These are phyloP conservation scores for Lissocephala sabroskyi DNA, from an alignment of 2,888 invertebrate genomes.

Conservation along the genomic window DNA sequence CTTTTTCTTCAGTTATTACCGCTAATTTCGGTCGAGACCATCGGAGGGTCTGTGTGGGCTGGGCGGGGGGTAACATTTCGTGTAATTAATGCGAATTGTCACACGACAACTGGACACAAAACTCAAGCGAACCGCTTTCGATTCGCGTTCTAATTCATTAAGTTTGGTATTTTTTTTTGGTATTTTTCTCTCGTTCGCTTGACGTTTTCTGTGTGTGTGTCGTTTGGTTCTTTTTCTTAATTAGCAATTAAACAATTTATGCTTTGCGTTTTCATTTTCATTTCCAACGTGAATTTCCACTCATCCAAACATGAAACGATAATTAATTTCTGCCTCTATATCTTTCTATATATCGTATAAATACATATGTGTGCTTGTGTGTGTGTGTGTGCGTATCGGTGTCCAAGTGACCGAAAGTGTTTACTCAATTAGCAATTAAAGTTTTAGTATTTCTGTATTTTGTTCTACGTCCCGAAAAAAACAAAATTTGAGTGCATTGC, in stretches of 20 bases:
- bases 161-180: constrained; percentile 16
- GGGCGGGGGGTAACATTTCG: too few relatives aligned
- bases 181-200: too few relatives aligned
- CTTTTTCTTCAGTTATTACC: constrained; percentile 1
- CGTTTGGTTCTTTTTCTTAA: constrained; percentile 55
- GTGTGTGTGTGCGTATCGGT: too few relatives aligned
- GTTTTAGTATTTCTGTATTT: constrained; percentile 14
- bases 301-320: constrained; percentile 51
- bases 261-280: constrained; percentile 46
- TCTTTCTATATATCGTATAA: constrained; percentile 7
- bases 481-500: constrained; percentile 1
- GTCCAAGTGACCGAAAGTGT: constrained; percentile 24
- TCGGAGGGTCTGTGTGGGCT: constrained; percentile 45
- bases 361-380: too few relatives aligned
- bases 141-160: constrained; percentile 55
- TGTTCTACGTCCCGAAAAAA: not conserved
- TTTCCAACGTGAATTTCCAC: constrained; percentile 7
- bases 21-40: too few relatives aligned
- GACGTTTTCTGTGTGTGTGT: too few relatives aligned
- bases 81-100: constrained; percentile 66
- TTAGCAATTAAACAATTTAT: constrained; percentile 66
- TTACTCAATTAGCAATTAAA: constrained; percentile 61
- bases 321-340: constrained; percentile 42
- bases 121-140: constrained; percentile 39
- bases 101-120: constrained; percentile 48